Base-by-base conservation (phyloP, 2,888 invertebrate genomes). In the Drosophila mulleri region DNA sequence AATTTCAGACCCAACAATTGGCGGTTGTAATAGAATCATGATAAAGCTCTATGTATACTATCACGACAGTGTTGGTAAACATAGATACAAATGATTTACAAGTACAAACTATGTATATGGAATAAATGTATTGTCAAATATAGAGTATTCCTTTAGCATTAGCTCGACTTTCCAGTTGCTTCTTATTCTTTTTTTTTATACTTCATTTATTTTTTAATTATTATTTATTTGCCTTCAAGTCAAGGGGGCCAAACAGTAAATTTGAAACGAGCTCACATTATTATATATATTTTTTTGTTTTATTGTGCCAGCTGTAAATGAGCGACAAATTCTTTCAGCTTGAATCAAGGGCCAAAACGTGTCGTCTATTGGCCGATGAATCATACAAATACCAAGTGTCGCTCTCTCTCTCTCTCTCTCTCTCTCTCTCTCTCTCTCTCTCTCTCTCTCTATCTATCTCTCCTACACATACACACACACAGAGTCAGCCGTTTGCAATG, bases 261-360 rank as follows among this genome's bases (percentile, higher is more conserved):
- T 29, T 61, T 53, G 54, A 59, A 66, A 76, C 69, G 77, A 77
- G 62, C 73, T 76, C 76, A 76, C 32, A 50, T 23, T 45, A 14
- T 23, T 20, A 11, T 42, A 2, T 48, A 41, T 47, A 60, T 58
- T 3, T 26, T 23, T 39, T 45, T 45, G 20, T 23, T 45, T 35
- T 18, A 32, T 32, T 32, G 9, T 20, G 41, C 61, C 70, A 67
- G 60, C 48, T 67, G 75, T 61, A 67, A 75, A 66, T 53, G 48
- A 75, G 57, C 54, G 70, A 71, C 64, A 78, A 81, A 83, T 83
- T 79, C 79, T 79, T 79, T 67, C 66, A 29, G 57, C 54, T 70
- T 74, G 79, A 74, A 67, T 83, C 67, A 62, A 75, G 52, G 35
- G 58, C n/a, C 62, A 45, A 57, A 50, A 48, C 59, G 59, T 8